phyloP scores from a whole-genome alignment of 2,113 vertebrate genomes.

The Nothobranchius furzeri region DNA sequence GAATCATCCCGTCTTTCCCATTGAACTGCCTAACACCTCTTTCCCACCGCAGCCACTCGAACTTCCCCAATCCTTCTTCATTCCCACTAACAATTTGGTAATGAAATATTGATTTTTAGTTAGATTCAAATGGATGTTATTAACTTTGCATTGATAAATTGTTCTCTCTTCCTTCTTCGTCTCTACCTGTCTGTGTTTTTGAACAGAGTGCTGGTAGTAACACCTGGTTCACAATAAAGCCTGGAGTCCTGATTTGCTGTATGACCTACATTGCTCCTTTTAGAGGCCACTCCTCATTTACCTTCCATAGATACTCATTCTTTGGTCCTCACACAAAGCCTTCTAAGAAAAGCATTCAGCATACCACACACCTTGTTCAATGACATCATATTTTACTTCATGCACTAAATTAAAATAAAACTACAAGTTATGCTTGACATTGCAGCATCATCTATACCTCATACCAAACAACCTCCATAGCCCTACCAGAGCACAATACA shows the following conservation, averaged over 20 bases:
- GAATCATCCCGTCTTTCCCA: conserved; percentile 98
- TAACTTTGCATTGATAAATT: conserved; percentile 99
- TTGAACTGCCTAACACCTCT: conserved; percentile 92
- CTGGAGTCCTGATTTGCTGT: conserved; percentile 44
- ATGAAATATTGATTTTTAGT: conserved; percentile 99
- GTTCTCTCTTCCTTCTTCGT: conserved; percentile 77
- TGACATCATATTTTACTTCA: conserved; percentile 39
- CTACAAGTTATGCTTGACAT: conserved; percentile 46
- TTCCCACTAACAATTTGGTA: conserved; percentile 99
- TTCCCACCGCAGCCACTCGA: conserved; percentile 88
- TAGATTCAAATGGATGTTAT: conserved; percentile 99
- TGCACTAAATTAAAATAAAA: conserved; percentile 45
- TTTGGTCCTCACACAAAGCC: conserved; percentile 5
- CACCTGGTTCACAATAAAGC: conserved; percentile 69
- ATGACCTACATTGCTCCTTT: conserved; percentile 60
- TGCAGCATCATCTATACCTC: conserved; percentile 30
- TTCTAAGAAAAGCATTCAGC: conserved; percentile 37
- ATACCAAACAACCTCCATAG: too few species aligned
- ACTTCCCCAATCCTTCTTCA: conserved; percentile 99
- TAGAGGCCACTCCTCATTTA: conserved; percentile 32
- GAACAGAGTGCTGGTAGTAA: conserved; percentile 59
- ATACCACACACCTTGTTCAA: conserved; percentile 44
- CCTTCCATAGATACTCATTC: background rate
- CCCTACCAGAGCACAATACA: too few species aligned
- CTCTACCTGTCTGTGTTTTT: conserved; percentile 56